Conservation (phyloP, 2,888 invertebrate species). For the Acheta domesticus region DNA sequence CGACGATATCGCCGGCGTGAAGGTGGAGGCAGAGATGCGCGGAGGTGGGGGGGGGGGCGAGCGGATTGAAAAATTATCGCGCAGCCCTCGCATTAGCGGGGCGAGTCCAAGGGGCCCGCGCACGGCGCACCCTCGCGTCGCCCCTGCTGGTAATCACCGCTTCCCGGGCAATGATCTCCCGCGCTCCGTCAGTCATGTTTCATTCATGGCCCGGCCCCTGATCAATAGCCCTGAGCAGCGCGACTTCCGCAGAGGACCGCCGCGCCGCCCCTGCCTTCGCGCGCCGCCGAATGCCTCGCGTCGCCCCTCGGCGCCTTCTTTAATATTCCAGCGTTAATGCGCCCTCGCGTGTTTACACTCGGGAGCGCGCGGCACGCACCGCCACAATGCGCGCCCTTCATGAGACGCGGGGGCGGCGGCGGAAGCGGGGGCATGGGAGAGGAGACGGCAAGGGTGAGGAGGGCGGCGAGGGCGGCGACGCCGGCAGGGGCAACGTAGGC, state of each 20-base stretch:
- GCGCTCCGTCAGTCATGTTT: not conserved
- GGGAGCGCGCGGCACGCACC: not conserved
- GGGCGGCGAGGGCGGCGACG: too few species aligned
- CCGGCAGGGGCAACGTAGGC: too few species aligned
- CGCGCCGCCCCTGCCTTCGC: not conserved
- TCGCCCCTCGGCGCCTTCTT: not conserved
- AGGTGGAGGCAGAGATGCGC: too few species aligned
- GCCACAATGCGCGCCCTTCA: not conserved
- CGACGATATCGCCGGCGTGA: too few species aligned
- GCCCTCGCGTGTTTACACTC: not conserved
- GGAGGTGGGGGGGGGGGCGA: too few species aligned
- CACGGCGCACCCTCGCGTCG: not conserved
- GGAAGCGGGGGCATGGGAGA: too few species aligned
- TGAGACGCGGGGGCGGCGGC: too few species aligned
- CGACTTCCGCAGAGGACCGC: too few species aligned
- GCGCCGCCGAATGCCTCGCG: not conserved
- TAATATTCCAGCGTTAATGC: not conserved
- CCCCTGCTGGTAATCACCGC: not conserved
- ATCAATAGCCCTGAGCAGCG: too few species aligned
- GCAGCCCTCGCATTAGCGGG: not conserved
- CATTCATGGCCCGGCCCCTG: not conserved
- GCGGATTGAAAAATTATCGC: constrained; percentile 1
- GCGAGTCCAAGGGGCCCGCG: not conserved
- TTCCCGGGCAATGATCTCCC: constrained; percentile 1
- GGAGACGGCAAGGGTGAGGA: too few species aligned